Evolutionary conservation across 2,113 vertebrate genomes (phyloP).

Genomic region (Dicaeum eximium): DNA sequence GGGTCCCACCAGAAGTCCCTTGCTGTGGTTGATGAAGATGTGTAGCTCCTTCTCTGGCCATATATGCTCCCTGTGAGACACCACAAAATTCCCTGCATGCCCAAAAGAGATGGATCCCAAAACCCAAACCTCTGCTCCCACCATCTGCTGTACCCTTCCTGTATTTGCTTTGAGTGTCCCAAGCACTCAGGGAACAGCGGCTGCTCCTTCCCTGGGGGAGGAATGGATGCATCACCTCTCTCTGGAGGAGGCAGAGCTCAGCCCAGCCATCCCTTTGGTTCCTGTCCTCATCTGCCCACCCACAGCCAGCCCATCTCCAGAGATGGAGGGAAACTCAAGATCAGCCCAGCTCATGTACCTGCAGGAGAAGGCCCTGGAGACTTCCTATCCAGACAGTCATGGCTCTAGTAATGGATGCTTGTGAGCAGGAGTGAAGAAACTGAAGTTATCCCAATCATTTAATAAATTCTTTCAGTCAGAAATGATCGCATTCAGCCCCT

Average conservation of each 20-base stretch:
- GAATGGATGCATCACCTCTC: not conserved
- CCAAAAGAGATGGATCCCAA: not conserved
- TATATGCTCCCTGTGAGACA: not conserved
- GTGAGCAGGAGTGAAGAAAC: not conserved
- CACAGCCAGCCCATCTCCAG: not conserved
- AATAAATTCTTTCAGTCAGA: not conserved
- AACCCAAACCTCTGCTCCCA: not conserved
- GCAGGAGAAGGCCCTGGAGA: not conserved
- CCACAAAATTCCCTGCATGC: not conserved
- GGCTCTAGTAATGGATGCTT: not conserved
- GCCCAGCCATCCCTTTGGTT: not conserved
- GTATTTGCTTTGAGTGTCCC: not conserved
- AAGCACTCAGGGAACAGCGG: fast-evolving
- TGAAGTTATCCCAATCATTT: not conserved
- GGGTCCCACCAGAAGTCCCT: not conserved
- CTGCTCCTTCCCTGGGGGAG: not conserved
- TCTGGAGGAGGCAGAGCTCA: not conserved
- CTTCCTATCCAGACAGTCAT: not conserved
- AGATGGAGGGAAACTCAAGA: not conserved
- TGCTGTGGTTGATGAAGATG: not conserved
- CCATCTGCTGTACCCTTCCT: not conserved
- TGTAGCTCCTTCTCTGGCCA: not conserved
- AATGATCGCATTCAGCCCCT: not conserved
- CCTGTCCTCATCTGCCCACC: no score
- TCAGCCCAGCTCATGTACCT: not conserved